A percentile compares a stretch with the other conserved stretches of the same genome.
These are phyloP conservation scores for Cisticola juncidis DNA, from an alignment of 2,113 vertebrate species.

Conservation along the genomic window DNA sequence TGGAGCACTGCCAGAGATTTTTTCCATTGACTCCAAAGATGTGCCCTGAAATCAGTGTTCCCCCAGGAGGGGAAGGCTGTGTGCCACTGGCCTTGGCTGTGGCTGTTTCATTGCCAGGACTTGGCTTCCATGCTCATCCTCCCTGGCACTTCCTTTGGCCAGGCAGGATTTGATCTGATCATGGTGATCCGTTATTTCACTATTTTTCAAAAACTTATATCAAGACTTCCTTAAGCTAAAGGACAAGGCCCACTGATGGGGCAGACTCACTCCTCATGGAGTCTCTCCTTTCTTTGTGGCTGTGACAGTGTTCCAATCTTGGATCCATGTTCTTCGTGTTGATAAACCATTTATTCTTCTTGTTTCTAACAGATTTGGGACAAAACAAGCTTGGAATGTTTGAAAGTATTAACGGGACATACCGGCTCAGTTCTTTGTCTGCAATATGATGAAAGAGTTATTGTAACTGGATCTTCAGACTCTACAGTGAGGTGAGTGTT, in stretches of 20 bases:
- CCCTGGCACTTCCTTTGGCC: neutral
- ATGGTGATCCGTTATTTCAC: neutral
- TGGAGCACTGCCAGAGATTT: neutral
- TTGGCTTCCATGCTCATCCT: neutral
- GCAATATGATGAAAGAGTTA: slow-evolving; percentile 97
- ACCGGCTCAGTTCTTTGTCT: slow-evolving; percentile 97
- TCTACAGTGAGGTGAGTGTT: slow-evolving; percentile 91
- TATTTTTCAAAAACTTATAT: neutral
- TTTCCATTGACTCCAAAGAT: neutral
- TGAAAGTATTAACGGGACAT: slow-evolving; percentile 96
- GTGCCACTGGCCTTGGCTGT: neutral
- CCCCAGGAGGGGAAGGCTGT: rapidly evolving
- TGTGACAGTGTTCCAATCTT: neutral
- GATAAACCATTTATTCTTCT: neutral
- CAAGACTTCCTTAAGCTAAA: neutral
- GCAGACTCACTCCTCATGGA: neutral
- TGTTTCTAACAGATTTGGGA: slow-evolving; percentile 89
- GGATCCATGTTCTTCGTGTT: neutral
- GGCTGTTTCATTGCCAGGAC: neutral
- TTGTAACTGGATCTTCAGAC: slow-evolving; percentile 97
- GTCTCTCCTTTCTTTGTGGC: rapidly evolving
- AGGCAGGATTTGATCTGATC: neutral
- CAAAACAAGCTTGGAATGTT: slow-evolving; percentile 95
- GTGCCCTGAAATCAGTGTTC: neutral
- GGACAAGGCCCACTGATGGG: neutral